Evolutionary conservation across 2,888 invertebrate genomes (phyloP).

Genomic region (Patella depressa): DNA sequence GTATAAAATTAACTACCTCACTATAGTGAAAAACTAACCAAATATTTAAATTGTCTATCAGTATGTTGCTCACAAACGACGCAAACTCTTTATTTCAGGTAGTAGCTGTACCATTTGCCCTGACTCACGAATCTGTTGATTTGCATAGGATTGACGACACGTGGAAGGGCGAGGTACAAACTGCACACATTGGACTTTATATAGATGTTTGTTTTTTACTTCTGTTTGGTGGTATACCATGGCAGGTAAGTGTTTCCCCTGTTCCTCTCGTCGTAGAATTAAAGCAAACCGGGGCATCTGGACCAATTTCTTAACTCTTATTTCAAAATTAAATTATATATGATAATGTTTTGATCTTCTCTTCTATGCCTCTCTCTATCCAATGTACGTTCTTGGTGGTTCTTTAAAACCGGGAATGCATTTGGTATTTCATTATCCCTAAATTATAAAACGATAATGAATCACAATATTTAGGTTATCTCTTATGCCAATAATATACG

Average conservation of each 20-base stretch:
- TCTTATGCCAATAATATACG: too few species aligned
- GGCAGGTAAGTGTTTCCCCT: constrained; percentile 44
- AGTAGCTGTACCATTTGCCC: constrained; percentile 97
- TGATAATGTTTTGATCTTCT: too few species aligned
- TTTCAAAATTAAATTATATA: too few species aligned
- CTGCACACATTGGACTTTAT: constrained; percentile 34
- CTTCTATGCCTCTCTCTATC: too few species aligned
- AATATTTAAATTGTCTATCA: too few species aligned
- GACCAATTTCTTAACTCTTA: background rate
- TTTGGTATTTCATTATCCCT: too few species aligned
- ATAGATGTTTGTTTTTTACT: constrained; percentile 41
- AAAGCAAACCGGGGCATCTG: background rate
- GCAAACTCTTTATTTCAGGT: constrained; percentile 74
- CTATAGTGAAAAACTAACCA: too few species aligned
- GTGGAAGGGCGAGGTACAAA: constrained; percentile 44
- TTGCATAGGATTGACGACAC: constrained; percentile 76
- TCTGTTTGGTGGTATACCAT: constrained; percentile 48
- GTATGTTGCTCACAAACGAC: background rate
- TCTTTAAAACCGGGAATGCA: too few species aligned
- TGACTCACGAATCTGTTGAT: constrained; percentile 86
- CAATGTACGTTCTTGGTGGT: too few species aligned
- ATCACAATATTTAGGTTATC: too few species aligned
- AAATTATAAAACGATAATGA: too few species aligned
- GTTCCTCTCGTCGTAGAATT: background rate
- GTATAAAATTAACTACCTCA: too few species aligned